Evolutionary conservation across 2,888 invertebrate species (phyloP).

Genomic region (Acleris emargana): DNA sequence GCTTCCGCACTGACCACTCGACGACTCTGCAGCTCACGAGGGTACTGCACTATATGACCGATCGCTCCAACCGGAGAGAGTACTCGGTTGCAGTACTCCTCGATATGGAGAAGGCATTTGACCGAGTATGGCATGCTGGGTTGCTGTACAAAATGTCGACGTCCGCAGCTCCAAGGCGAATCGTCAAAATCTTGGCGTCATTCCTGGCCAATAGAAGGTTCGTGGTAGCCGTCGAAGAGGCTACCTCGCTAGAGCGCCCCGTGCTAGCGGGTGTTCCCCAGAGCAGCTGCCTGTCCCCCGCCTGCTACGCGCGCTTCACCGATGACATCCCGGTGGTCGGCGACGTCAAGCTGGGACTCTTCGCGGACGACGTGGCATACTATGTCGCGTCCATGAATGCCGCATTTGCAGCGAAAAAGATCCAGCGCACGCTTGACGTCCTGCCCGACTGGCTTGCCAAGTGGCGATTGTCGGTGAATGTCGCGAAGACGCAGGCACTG

Average conservation of each 20-base stretch:
- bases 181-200: neutral
- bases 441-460: neutral
- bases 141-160: neutral
- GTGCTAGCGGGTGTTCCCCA: too few relatives aligned
- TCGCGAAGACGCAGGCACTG: slow-evolving; percentile 24
- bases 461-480: slow-evolving; percentile 24
- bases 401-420: too few relatives aligned
- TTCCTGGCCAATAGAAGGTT: too few relatives aligned
- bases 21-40: neutral
- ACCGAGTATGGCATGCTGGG: neutral
- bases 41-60: neutral
- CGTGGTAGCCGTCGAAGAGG: too few relatives aligned
- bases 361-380: neutral
- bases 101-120: too few relatives aligned
- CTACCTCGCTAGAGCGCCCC: too few relatives aligned
- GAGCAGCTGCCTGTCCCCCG: too few relatives aligned
- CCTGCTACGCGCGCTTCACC: neutral
- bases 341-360: neutral
- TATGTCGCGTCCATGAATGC: too few relatives aligned
- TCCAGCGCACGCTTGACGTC: too few relatives aligned
- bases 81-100: neutral
- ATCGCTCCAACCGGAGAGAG: neutral
- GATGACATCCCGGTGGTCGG: neutral
- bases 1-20: too few relatives aligned
- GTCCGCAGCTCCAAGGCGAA: neutral